Conservation (phyloP, 2,797 vertebrate genomes). For the Cynodonichthys magdalenae region DNA sequence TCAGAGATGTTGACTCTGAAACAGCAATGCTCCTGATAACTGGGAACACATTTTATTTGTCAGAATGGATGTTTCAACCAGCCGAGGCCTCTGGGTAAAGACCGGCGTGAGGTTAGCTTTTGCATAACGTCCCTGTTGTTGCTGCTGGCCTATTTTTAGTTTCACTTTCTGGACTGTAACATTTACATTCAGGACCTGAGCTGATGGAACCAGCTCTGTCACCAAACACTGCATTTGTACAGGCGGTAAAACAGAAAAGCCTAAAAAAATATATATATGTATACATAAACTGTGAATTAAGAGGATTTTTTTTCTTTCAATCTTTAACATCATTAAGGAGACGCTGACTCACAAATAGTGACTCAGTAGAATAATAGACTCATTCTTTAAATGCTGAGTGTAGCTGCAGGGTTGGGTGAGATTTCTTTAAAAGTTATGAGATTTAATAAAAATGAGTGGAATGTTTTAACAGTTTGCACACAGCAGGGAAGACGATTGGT, state of each 20-base stretch:
- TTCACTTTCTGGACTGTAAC: not conserved
- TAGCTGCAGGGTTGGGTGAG: not conserved
- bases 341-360: not conserved
- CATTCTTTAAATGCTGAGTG: not conserved
- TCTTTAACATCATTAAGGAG: not conserved
- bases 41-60: not conserved
- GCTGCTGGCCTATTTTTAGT: constrained; percentile 6
- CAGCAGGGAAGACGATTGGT: too few relatives aligned
- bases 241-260: not conserved
- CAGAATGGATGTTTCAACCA: not conserved
- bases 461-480: too few relatives aligned
- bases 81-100: not conserved
- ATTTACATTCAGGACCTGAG: constrained; percentile 17
- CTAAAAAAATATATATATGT: not conserved
- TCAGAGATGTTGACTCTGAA: constrained; percentile 2
- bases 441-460: too few relatives aligned
- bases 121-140: constrained; percentile 7
- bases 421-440: not conserved
- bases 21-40: not conserved
- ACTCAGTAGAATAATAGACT: not conserved
- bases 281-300: not conserved
- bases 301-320: too few relatives aligned
- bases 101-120: not conserved
- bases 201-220: not conserved
- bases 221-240: not conserved